phyloP scores from a whole-genome alignment of 2,888 invertebrate species.

The Archaeoteleia sp. region DNA sequence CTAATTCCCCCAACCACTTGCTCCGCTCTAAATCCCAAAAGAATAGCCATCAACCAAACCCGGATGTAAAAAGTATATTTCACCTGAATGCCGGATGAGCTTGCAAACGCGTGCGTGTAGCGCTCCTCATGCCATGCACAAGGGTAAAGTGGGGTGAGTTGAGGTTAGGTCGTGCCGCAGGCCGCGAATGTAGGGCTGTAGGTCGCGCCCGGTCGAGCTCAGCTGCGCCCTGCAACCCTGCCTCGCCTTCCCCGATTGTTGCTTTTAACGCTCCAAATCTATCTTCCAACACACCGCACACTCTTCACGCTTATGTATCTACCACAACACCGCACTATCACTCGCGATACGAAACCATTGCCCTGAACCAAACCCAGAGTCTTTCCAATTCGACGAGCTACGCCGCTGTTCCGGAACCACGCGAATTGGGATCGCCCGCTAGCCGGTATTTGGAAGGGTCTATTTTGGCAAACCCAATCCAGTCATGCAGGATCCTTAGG shows the following conservation, averaged over 20 bases:
- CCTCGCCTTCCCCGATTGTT: conserved; percentile 34
- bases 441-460: too few relatives aligned
- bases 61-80: conserved; percentile 44
- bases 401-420: too few relatives aligned
- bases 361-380: too few relatives aligned
- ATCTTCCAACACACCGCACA: conserved; percentile 18
- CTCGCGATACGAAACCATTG: conserved; percentile 14
- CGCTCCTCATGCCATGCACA: conserved; percentile 39
- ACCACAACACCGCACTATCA: conserved; percentile 15
- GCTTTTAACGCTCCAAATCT: conserved; percentile 12
- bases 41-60: not conserved
- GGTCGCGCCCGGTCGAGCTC: conserved; percentile 73
- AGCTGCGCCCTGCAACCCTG: conserved; percentile 66
- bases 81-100: conserved; percentile 21
- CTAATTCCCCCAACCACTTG: too few relatives aligned
- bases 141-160: conserved; percentile 60
- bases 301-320: conserved; percentile 4
- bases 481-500: too few relatives aligned
- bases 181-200: conserved; percentile 74
- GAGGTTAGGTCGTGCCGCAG: conserved; percentile 72
- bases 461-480: too few relatives aligned
- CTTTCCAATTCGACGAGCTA: too few relatives aligned
- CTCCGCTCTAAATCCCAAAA: too few relatives aligned
- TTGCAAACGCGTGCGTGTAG: conserved; percentile 47
- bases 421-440: too few relatives aligned